These are phyloP conservation scores for Eustalomyia histrio DNA, from an alignment of 2,888 invertebrate genomes.

Conservation along the genomic window DNA sequence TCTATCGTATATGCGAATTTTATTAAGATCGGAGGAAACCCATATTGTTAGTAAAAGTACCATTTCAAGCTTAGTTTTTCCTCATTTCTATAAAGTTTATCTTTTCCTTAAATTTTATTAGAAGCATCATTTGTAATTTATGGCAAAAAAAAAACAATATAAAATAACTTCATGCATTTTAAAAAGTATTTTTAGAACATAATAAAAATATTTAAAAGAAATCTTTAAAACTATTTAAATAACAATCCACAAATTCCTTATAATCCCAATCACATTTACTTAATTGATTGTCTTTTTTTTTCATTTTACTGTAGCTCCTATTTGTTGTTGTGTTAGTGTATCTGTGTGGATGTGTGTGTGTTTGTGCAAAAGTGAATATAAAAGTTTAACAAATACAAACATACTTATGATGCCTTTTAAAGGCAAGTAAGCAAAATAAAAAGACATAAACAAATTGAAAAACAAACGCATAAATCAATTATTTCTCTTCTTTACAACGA, in stretches of 20 bases:
- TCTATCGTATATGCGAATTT: too few species aligned
- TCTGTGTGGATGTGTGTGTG: not conserved
- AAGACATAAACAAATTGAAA: constrained; percentile 47
- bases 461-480: constrained; percentile 50
- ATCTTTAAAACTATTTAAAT: constrained; percentile 23
- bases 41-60: too few species aligned
- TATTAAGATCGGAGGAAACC: too few species aligned
- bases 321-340: not conserved
- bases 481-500: constrained; percentile 20
- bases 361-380: not conserved
- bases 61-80: too few species aligned
- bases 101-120: too few species aligned
- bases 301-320: not conserved
- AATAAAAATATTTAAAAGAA: not conserved
- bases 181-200: not conserved
- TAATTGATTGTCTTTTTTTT: constrained; percentile 42
- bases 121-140: too few species aligned
- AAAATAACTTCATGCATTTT: not conserved
- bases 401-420: constrained; percentile 28
- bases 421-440: constrained; percentile 25
- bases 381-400: constrained; percentile 2
- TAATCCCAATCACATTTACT: constrained; percentile 43
- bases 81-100: too few species aligned
- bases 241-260: constrained; percentile 14
- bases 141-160: not conserved